Base-by-base conservation (phyloP, 2,888 invertebrate species). In the Xylophagus ater region DNA sequence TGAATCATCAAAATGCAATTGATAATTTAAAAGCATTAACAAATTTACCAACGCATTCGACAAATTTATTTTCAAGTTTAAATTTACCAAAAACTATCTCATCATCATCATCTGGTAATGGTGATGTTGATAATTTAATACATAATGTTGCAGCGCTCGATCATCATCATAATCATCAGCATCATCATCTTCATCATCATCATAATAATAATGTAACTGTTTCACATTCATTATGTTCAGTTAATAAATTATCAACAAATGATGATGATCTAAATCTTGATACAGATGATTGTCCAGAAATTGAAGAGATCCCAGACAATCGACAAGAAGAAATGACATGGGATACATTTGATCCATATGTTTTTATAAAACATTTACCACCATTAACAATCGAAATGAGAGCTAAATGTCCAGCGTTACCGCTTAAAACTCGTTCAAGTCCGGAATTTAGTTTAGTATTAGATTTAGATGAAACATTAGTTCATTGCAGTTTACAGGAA, bases 401-500 rank as follows among this genome's bases (percentile, higher is more conserved):
- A 49, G 72, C 76, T 2, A 68, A 77, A 49, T 69, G 58, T 55
- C 60, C 0, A 3, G 93, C 93, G 2, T 67, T 94, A 41, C 94
- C 94, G 0, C 69, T 93, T 28, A 89, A 89, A 60, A 94, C 93
- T 0, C 68, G 93, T 34, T 88, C 89, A 54, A 87, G 89, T 53
- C 93, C 93, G 0, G 87, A 90, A 58, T 92, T 90, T 50, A 93
- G 93, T 64, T 68, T 94, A 63, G 89, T 70, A 12, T 48, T 70
- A 32, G 78, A 78, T 52, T 56, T 78, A 45, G 94, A 96, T 63
- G 94, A 96, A 68, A 96, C 94, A 0, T 66, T 96, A 53, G 94
- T 94, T 3, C 94, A 94, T 60, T 94, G 94, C 63, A 90, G 90
- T 51, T 72, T 94, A 3, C 86, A 87, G 52, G 89, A 90, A 65